phyloP scores from a whole-genome alignment of 1,140 invertebrate species.

The Magallana gigas region DNA sequence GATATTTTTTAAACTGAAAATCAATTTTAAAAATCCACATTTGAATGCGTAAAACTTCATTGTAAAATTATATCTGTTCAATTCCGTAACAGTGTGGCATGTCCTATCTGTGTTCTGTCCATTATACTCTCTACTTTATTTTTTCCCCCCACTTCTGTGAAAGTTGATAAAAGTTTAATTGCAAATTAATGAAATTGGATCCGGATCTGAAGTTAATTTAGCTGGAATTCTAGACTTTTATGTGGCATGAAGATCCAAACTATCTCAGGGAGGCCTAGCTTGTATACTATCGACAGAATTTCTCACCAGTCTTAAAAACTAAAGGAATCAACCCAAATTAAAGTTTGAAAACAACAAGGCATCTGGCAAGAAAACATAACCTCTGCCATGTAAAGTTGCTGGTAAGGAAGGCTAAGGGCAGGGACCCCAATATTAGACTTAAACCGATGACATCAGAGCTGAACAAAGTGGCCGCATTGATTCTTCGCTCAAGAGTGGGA shows the following conservation, averaged over 20 bases:
- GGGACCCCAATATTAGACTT: background rate
- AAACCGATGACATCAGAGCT: background rate
- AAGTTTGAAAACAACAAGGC: constrained; percentile 32
- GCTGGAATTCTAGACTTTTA: background rate
- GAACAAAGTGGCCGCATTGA: constrained; percentile 30
- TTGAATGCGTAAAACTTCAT: too few species aligned
- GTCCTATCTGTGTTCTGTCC: background rate
- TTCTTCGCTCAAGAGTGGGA: background rate
- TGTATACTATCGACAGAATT: background rate
- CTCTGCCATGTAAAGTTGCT: constrained; percentile 21
- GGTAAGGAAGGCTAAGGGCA: background rate
- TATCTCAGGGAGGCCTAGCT: background rate
- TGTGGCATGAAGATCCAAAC: constrained; percentile 2
- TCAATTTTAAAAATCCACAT: too few species aligned
- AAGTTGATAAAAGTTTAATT: background rate
- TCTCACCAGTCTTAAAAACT: background rate
- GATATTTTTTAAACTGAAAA: too few species aligned
- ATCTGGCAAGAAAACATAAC: constrained; percentile 23
- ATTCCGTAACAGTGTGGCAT: too few species aligned
- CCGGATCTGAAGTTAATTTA: background rate
- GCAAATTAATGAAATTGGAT: background rate
- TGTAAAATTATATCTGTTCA: too few species aligned
- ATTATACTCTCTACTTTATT: background rate
- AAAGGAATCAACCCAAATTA: constrained; percentile 25
- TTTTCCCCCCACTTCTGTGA: background rate